These are phyloP conservation scores for Parauchenoglanis ngamensis DNA, from an alignment of 2,797 vertebrate genomes.

Conservation along the genomic window DNA sequence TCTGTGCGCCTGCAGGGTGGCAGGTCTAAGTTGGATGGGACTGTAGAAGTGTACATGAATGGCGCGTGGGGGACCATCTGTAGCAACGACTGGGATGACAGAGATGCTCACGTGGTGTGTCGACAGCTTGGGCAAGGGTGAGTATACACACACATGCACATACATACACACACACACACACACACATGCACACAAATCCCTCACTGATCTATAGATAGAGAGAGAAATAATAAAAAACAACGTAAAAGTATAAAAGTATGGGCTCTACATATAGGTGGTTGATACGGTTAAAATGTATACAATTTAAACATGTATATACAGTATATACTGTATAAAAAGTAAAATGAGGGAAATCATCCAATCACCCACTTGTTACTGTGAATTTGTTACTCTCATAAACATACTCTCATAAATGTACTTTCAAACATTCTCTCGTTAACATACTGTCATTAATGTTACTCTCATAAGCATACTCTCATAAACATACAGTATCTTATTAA, in stretches of 20 bases:
- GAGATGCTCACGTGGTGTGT: conserved; percentile 82
- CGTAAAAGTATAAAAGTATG: no score
- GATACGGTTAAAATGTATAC: no score
- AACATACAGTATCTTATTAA: neutral
- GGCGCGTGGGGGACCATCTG: conserved; percentile 85
- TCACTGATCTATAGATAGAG: neutral
- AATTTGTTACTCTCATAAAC: neutral
- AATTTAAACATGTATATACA: no score
- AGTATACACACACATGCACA: conserved; percentile 55
- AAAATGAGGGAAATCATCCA: no score
- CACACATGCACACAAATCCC: no score
- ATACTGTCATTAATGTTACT: neutral
- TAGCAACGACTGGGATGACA: conserved; percentile 80
- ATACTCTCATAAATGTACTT: neutral
- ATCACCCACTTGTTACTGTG: no score
- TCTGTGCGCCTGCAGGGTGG: conserved; percentile 83
- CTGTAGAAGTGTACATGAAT: conserved; percentile 83
- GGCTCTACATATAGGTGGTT: no score
- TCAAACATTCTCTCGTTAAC: neutral
- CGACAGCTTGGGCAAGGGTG: conserved; percentile 86
- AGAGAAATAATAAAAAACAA: no score
- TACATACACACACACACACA: neutral
- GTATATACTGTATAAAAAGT: no score
- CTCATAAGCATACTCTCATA: neutral
- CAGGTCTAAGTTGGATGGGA: conserved; percentile 82